Evolutionary conservation across 2,888 invertebrate genomes (phyloP).

Genomic region (Caenorhabditis sp.): DNA sequence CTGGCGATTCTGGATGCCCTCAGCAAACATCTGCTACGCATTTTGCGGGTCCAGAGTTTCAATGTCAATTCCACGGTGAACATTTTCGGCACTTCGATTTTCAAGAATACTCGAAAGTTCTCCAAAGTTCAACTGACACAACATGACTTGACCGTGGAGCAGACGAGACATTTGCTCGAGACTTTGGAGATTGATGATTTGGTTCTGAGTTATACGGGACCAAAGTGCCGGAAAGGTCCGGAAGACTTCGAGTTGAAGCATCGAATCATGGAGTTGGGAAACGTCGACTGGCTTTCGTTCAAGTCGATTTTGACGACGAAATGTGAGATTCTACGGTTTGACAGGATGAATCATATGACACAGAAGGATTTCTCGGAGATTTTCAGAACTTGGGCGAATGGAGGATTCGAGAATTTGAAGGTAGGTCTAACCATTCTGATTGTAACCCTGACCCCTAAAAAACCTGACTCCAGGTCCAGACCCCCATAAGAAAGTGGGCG

Average conservation of each 20-base stretch:
- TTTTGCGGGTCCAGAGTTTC: neutral
- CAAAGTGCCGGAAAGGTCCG: neutral
- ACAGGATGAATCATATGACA: neutral
- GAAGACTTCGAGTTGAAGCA: slow-evolving; percentile 5
- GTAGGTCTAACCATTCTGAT: neutral
- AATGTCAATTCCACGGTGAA: neutral
- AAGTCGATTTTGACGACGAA: neutral
- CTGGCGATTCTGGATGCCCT: neutral
- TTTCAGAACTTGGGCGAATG: neutral
- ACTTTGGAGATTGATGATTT: neutral
- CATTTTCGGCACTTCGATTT: neutral
- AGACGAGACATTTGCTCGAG: neutral
- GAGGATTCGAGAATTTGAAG: neutral
- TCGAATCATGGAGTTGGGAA: neutral
- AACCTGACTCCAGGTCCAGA: no score
- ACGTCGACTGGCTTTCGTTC: neutral
- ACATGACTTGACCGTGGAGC: neutral
- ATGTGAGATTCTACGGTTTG: neutral
- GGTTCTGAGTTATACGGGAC: neutral
- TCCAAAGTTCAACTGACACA: neutral
- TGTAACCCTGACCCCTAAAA: no score
- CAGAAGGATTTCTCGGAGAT: neutral
- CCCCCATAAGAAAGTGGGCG: no score
- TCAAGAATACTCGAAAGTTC: neutral
- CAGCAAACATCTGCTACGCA: neutral